These are phyloP conservation scores for Diacarnus erythraeanus DNA, from an alignment of 37 sponge, comb jelly and placozoan genomes.

Conservation along the genomic window DNA sequence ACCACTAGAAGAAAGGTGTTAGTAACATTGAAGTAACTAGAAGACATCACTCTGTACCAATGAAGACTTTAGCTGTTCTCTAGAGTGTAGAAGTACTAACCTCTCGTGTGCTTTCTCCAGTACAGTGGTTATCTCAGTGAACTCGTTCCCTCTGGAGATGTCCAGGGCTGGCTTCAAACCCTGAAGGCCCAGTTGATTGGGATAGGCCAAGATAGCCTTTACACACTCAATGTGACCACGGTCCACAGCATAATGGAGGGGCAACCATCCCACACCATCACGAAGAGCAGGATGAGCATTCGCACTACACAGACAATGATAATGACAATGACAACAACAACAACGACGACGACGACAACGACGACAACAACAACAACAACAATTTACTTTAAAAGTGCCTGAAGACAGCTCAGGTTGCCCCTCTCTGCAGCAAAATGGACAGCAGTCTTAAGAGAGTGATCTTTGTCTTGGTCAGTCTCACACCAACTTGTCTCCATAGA, in stretches of 20 bases:
- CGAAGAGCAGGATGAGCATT: constrained; percentile 16
- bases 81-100: constrained; percentile 13
- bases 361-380: no score
- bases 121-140: constrained; percentile 11
- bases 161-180: constrained; percentile 29
- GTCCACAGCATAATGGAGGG: constrained; percentile 48
- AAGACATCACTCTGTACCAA: neutral
- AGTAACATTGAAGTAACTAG: neutral
- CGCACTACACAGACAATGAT: constrained; percentile 12
- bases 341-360: no score
- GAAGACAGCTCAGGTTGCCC: constrained; percentile 36
- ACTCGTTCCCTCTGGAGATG: constrained; percentile 5
- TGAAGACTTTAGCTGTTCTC: neutral
- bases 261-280: constrained; percentile 4
- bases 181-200: constrained; percentile 25
- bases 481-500: neutral
- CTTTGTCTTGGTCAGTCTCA: neutral
- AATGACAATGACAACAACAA: no score
- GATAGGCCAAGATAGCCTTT: constrained; percentile 26
- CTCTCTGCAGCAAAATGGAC: constrained; percentile 39
- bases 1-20: neutral
- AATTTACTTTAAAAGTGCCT: constrained; percentile 41
- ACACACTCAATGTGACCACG: constrained; percentile 50
- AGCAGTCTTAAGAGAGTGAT: constrained; percentile 43
- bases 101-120: constrained; percentile 23